These are phyloP conservation scores for Turritopsis dohrnii DNA, from an alignment of 30 jellyfish, hydroid and myxozoan species.

Conservation along the genomic window DNA sequence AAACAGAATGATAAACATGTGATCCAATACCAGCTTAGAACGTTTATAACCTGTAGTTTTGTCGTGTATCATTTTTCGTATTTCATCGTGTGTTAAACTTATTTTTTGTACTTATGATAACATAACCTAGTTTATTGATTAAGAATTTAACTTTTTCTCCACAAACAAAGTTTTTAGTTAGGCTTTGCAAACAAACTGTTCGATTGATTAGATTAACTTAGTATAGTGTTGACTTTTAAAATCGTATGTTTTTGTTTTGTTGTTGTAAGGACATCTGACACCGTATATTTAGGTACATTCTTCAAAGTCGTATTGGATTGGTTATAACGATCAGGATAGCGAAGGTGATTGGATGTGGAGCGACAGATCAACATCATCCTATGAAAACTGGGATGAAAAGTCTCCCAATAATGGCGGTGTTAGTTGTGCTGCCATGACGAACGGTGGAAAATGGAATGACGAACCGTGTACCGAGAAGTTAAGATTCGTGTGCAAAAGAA, in stretches of 20 bases:
- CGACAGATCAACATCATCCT: conserved; percentile 87
- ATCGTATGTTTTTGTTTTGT: background rate
- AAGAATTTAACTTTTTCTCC: background rate
- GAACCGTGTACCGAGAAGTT: conserved; percentile 80
- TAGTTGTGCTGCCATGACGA: conserved; percentile 86
- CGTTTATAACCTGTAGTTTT: background rate
- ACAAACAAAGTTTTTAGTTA: background rate
- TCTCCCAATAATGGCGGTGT: conserved; percentile 95
- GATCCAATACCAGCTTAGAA: background rate
- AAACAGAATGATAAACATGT: background rate
- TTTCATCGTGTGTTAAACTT: background rate
- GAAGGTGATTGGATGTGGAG: conserved; percentile 99
- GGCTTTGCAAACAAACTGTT: background rate
- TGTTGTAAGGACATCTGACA: background rate
- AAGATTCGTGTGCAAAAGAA: conserved; percentile 79
- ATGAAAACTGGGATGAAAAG: conserved; percentile 83
- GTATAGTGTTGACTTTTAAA: background rate
- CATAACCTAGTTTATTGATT: background rate
- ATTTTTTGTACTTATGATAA: background rate
- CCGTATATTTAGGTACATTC: conserved; percentile 59
- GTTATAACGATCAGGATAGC: conserved; percentile 85
- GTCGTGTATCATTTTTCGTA: background rate
- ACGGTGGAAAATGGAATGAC: conserved; percentile 95
- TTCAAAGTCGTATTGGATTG: conserved; percentile 78
- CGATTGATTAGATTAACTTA: background rate